Evolutionary conservation across 1,140 invertebrate species (phyloP), one percentile per base, ranked within the genome.

Genomic region (Coenobita brevimanus): DNA sequence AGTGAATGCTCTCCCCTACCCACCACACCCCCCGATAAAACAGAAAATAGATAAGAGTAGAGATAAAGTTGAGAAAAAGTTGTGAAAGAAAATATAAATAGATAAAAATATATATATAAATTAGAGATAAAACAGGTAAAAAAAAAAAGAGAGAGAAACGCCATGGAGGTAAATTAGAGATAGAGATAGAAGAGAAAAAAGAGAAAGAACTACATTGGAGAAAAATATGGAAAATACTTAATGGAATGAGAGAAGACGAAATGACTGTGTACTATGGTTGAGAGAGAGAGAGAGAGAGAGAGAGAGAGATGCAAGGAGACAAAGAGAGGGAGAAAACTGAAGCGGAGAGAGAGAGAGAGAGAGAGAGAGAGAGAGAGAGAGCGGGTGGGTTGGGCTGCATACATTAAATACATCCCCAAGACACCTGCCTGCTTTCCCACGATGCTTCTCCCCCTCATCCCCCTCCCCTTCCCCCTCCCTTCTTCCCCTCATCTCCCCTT

Each of bases 341-440:
- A n/a, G n/a, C n/a, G n/a, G n/a, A n/a, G n/a, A n/a, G n/a, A n/a
- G n/a, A n/a, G n/a, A n/a, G n/a, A n/a, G n/a, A n/a, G n/a, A n/a
- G n/a, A n/a, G 24, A 43, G 8, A 15, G 33, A 50, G 30, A 60
- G 50, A 27, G 38, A 33, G 27, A 62, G 64, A 33, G 13, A 6
- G 46, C 41, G 78, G 57, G 21, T 33, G 38, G 30, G 43, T 54
- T 33, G 15, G 64, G 46, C 54, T 86, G 84, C 84, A 86, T 86
- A 86, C 84, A 86, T 86, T 86, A 86, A 86, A 79, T 86, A 86
- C 83, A 78, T 83, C 83, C 60, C 21, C 64, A 38, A 73, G 83
- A 67, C 84, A 86, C 84, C 84, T 86, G 84, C 43, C 54, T 33
- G 84, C n/a, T 57, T 86, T 79, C 82, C 84, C 84, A 86, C 38